Conservation (phyloP, 2,113 vertebrate genomes). For the Propithecus coquereli region DNA sequence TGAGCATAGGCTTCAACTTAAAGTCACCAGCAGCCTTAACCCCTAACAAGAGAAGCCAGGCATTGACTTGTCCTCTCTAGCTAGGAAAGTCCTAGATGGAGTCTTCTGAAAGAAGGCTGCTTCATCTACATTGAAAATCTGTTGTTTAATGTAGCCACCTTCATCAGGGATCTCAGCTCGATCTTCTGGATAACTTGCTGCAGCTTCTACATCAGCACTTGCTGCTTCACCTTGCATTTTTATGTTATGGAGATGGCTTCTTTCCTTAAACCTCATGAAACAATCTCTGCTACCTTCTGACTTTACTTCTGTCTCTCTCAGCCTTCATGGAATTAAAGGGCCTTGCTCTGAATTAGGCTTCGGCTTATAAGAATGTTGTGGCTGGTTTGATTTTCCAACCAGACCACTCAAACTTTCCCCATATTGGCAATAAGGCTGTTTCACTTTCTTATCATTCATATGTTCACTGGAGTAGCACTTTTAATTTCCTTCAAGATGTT, state of each 20-base stretch:
- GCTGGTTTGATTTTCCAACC: neutral
- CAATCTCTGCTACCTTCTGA: neutral
- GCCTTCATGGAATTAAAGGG: neutral
- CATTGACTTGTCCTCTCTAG: neutral
- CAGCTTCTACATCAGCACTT: neutral
- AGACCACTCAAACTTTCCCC: neutral
- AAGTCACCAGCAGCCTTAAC: neutral
- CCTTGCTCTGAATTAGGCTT: neutral
- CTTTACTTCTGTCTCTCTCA: neutral
- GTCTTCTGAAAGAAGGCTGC: neutral
- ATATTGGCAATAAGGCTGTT: neutral
- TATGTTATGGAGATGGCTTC: neutral
- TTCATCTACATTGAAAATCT: neutral
- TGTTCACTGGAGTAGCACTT: neutral
- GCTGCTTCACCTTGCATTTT: neutral
- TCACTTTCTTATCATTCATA: neutral
- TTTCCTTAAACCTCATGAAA: neutral
- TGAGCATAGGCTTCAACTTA: neutral
- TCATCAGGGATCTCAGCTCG: neutral
- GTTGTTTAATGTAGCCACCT: neutral
- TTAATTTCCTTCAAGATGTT: neutral
- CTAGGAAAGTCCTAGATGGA: neutral
- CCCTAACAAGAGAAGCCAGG: neutral
- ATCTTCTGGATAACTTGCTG: neutral
- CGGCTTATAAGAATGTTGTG: neutral